These are phyloP conservation scores for Crossaster papposus DNA, from an alignment of 53 echinoderm and acorn worm species.

Conservation along the genomic window DNA sequence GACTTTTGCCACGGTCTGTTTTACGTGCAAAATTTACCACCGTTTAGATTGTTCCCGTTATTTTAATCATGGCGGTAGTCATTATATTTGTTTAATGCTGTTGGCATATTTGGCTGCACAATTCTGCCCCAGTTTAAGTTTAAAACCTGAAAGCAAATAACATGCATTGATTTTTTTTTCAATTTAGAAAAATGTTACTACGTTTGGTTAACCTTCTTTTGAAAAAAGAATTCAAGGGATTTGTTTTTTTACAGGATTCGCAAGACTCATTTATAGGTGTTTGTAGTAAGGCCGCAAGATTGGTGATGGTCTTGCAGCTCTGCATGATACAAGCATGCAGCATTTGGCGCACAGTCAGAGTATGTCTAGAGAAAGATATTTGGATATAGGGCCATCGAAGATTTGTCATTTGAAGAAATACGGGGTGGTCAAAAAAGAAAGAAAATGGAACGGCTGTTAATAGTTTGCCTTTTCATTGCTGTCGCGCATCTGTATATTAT, in stretches of 20 bases:
- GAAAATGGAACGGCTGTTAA: too few species aligned
- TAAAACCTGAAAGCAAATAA: neutral
- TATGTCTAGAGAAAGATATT: too few species aligned
- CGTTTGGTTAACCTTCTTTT: neutral
- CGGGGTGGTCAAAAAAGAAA: too few species aligned
- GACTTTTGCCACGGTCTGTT: conserved; percentile 8
- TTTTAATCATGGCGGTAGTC: conserved; percentile 26
- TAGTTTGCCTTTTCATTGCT: too few species aligned
- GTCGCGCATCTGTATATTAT: too few species aligned
- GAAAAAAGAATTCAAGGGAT: neutral
- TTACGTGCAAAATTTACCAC: conserved; percentile 38
- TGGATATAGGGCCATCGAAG: too few species aligned
- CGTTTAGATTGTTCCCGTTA: neutral
- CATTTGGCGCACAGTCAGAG: too few species aligned
- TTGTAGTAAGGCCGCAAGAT: too few species aligned
- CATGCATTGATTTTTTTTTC: neutral
- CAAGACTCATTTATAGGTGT: neutral
- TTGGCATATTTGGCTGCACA: conserved; percentile 31
- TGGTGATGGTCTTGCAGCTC: too few species aligned
- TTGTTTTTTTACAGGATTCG: neutral
- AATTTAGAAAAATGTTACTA: too few species aligned
- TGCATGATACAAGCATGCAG: too few species aligned
- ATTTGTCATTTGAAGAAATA: too few species aligned
- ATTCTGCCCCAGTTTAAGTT: neutral
- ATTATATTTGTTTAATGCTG: conserved; percentile 52